Conservation (phyloP, 2,888 invertebrate genomes). For the Griposia aprilina region DNA sequence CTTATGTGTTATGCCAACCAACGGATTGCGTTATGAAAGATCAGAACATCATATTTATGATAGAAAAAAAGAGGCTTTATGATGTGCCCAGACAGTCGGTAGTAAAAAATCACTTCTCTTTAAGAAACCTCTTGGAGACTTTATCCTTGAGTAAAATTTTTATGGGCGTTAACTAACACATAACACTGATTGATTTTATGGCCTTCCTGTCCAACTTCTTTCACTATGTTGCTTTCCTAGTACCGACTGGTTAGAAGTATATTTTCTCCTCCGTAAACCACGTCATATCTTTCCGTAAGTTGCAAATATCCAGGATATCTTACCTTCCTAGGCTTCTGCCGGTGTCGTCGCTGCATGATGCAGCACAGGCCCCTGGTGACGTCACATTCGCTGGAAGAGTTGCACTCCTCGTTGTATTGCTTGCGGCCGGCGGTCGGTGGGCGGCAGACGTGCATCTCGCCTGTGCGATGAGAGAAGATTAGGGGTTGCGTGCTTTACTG, state of each 20-base stretch:
- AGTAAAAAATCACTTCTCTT: too few species aligned
- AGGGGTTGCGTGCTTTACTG: not conserved
- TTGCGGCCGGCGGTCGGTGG: constrained; percentile 94
- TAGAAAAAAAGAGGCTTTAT: not conserved
- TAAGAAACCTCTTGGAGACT: too few species aligned
- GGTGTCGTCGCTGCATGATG: constrained; percentile 95
- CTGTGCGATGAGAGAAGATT: constrained; percentile 65
- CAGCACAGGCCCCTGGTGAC: constrained; percentile 96
- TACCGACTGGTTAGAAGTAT: too few species aligned
- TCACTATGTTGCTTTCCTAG: too few species aligned
- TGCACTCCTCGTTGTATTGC: constrained; percentile 96
- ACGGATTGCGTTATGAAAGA: not conserved
- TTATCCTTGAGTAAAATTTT: too few species aligned
- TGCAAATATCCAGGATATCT: constrained; percentile 35
- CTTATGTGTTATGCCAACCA: not conserved
- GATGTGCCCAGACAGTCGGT: too few species aligned
- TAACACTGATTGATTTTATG: too few species aligned
- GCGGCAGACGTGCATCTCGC: constrained; percentile 94
- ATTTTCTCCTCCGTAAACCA: not conserved
- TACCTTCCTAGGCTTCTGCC: constrained; percentile 96
- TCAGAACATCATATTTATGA: not conserved
- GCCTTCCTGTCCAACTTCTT: too few species aligned
- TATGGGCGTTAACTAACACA: too few species aligned
- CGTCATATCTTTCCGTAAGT: not conserved
- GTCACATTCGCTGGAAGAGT: constrained; percentile 96